Percentiles rank a stretch among this genome's conserved stretches.
phyloP scores from a whole-genome alignment of 2,797 vertebrate genomes.

The Malacoraja senta region DNA sequence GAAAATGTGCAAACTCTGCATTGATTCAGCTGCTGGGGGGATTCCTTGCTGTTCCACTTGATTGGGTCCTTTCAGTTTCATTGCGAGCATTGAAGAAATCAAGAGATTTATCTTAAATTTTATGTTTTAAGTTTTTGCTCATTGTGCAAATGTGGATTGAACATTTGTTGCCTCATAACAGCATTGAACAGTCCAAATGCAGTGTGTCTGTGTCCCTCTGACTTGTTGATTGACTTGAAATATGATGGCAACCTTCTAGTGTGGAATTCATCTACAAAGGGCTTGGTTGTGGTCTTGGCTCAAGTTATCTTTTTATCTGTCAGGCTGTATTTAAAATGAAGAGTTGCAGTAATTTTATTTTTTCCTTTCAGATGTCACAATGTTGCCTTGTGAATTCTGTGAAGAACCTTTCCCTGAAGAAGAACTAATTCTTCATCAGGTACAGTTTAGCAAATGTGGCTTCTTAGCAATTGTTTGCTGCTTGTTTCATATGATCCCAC shows the following conservation, averaged over 20 bases:
- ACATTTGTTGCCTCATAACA: background rate
- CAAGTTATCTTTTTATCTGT: background rate
- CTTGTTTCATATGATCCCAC: background rate
- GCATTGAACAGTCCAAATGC: background rate
- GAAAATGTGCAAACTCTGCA: background rate
- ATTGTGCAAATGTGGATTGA: background rate
- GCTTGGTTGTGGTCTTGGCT: background rate
- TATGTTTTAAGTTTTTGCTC: background rate
- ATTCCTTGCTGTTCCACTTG: background rate
- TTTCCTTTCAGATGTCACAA: slow-evolving; percentile 55
- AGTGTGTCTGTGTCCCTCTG: background rate
- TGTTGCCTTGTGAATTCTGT: slow-evolving; percentile 94
- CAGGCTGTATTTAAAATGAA: background rate
- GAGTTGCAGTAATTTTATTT: background rate
- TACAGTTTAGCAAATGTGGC: slow-evolving; percentile 45
- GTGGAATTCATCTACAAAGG: fast-evolving
- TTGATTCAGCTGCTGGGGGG: background rate
- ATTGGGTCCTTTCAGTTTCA: background rate
- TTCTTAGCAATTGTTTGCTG: background rate
- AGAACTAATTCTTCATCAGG: slow-evolving; percentile 94
- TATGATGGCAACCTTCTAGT: background rate
- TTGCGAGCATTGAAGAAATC: background rate
- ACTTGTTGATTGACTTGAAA: background rate
- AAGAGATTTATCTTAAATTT: background rate
- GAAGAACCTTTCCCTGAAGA: slow-evolving; percentile 88